Evolutionary conservation across 2,888 invertebrate species (phyloP).

Genomic region (Abrostola tripartita): DNA sequence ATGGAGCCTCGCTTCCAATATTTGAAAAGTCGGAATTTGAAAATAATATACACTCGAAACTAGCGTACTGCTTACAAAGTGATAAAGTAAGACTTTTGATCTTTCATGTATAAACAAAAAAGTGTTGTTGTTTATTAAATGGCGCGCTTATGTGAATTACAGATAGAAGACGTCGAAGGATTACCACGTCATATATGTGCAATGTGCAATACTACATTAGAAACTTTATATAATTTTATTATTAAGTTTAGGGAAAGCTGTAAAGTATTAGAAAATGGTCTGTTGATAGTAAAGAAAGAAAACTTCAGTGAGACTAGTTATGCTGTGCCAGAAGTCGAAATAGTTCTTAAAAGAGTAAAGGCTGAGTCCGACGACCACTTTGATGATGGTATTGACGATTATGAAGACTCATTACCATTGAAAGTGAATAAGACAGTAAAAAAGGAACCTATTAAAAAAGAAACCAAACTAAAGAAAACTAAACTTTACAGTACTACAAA

Average conservation of each 20-base stretch:
- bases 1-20: constrained; percentile 73
- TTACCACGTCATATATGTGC: constrained; percentile 78
- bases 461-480: constrained; percentile 38
- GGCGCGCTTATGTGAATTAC: constrained; percentile 50
- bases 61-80: constrained; percentile 69
- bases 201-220: constrained; percentile 69
- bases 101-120: background rate
- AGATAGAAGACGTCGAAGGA: constrained; percentile 79
- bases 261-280: constrained; percentile 68
- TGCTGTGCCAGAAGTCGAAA: constrained; percentile 55
- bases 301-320: constrained; percentile 31
- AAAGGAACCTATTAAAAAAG: constrained; percentile 48
- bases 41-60: constrained; percentile 64
- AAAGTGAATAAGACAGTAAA: constrained; percentile 43
- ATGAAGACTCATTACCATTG: constrained; percentile 60
- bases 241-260: constrained; percentile 72
- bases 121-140: constrained; percentile 2
- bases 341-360: constrained; percentile 63
- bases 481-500: constrained; percentile 38
- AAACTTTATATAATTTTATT: constrained; percentile 71
- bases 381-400: constrained; percentile 55
- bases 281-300: constrained; percentile 70
- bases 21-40: constrained; percentile 67
- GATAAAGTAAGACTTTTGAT: constrained; percentile 68
- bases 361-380: constrained; percentile 58